phyloP scores from a whole-genome alignment of 2,113 vertebrate genomes.

The Perca schrenkii region DNA sequence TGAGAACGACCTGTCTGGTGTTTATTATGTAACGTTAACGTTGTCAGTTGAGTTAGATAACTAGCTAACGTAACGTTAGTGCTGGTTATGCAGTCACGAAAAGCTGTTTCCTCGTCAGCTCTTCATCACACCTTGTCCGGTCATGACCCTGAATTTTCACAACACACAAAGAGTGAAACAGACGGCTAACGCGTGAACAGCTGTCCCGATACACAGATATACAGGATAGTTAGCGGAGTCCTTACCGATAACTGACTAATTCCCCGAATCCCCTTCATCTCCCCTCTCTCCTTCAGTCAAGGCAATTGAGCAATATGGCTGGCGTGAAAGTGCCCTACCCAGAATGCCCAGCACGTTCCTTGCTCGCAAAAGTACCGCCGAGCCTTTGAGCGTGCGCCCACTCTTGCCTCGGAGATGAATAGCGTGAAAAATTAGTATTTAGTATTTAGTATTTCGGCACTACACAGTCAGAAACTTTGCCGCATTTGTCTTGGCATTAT shows the following conservation, averaged over 20 bases:
- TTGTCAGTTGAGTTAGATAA: not conserved
- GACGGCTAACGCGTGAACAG: fast-evolving
- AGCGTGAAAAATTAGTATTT: too few relatives aligned
- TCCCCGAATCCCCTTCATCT: constrained; percentile 86
- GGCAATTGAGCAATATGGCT: constrained; percentile 70
- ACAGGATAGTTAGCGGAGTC: fast-evolving
- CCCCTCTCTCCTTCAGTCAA: constrained; percentile 81
- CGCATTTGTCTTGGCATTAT: not conserved
- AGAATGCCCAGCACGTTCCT: constrained; percentile 62
- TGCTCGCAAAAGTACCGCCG: not conserved
- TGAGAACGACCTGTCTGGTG: fast-evolving
- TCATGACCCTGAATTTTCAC: constrained; percentile 6
- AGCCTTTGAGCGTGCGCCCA: constrained; percentile 20
- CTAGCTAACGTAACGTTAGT: too few relatives aligned
- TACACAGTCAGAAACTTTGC: too few relatives aligned
- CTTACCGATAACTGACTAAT: constrained; percentile 84
- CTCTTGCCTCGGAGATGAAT: constrained; percentile 43
- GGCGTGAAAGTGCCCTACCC: constrained; percentile 82
- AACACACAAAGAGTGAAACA: not conserved
- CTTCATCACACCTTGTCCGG: constrained; percentile 1
- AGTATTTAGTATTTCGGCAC: too few relatives aligned
- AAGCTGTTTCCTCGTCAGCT: constrained; percentile 36
- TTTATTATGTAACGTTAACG: not conserved
- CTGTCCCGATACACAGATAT: not conserved
- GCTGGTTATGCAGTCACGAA: not conserved